A percentile compares a stretch with the other conserved stretches of the same genome.
Evolutionary conservation across 2,113 vertebrate genomes (phyloP).

Genomic region (Nanger granti): DNA sequence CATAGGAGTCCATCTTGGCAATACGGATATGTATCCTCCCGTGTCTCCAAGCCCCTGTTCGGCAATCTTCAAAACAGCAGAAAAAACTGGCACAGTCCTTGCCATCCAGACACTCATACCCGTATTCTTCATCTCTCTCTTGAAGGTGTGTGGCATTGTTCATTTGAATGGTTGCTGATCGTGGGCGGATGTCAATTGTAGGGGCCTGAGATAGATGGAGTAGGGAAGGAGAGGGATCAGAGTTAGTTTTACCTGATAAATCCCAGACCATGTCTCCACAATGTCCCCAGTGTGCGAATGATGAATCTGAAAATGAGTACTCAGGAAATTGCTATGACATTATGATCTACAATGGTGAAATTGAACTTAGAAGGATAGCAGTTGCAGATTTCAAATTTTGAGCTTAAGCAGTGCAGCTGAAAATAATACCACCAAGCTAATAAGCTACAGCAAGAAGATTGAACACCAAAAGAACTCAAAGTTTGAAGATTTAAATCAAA

Average conservation of each 20-base stretch:
- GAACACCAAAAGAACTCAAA: conserved; percentile 60
- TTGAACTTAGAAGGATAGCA: conserved; percentile 55
- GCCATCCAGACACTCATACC: conserved; percentile 97
- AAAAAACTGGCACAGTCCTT: conserved; percentile 99
- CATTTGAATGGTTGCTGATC: conserved; percentile 99
- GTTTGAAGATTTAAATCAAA: conserved; percentile 61
- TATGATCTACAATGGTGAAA: conserved; percentile 52
- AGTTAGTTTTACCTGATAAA: background rate
- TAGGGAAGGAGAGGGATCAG: background rate
- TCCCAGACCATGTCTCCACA: background rate
- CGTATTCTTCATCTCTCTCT: conserved; percentile 97
- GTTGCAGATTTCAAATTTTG: conserved; percentile 49
- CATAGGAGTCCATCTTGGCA: conserved; percentile 98
- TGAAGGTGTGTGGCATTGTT: conserved; percentile 99
- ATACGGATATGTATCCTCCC: conserved; percentile 97
- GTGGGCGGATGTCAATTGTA: conserved; percentile 97
- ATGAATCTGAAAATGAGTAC: conserved; percentile 59
- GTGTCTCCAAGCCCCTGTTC: conserved; percentile 96
- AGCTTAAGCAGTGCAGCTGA: conserved; percentile 72
- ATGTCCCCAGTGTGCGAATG: conserved; percentile 42
- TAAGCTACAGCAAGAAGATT: conserved; percentile 52
- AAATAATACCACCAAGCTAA: conserved; percentile 63
- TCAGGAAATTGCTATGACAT: conserved; percentile 56
- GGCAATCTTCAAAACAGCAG: conserved; percentile 99
- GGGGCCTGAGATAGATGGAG: conserved; percentile 84